Evolutionary conservation across 1,140 invertebrate genomes (phyloP), one percentile per base, ranked within the genome.

Genomic region (Microplitis mediator): DNA sequence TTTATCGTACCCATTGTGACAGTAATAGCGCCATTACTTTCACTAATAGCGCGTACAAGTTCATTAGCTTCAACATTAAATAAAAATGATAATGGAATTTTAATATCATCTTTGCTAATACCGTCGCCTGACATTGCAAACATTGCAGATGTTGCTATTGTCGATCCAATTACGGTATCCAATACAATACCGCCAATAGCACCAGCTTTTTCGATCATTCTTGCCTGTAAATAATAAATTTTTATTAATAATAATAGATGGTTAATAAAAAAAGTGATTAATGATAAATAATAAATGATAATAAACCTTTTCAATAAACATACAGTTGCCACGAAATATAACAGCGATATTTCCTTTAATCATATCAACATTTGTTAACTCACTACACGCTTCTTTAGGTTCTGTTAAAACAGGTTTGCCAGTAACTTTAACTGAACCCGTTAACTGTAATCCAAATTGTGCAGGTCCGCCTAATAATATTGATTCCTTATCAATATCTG

Each of bases 41-140:
- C 52, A 4, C 76, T 75, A 36, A 92, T 81, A 16, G 91, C 88
- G 52, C 91, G 86, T 1, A 92, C 76, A 6, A 98, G 82, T 76
- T 90, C 86, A 61, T 88, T 82, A 8, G 92, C 95, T 82, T 98
- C 96, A 69, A 89, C 84, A n/a, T 89, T 90, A 83, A 96, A 98
- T 8, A 99, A 88, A 83, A 99, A 98, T 0, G 98, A 93, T 13
- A 96, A 89, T 0, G 97, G 96, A 81, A 99, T 98, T 62, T 86
- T 90, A 1, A 98, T 92, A 82, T 98, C 95, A 79, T 95, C 91
- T 6, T 89, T 91, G 54, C 80, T 79, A 56, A 82, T 84, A 0
- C 95, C 96, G 87, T 98, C 96, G 2, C 96, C 96, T 8, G 95
- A 97, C 97, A 99, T 99, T 2, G 95, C 95, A 88, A 99, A 99